phyloP scores from a whole-genome alignment of 2,797 vertebrate species.

The Gambusia yucatana region DNA sequence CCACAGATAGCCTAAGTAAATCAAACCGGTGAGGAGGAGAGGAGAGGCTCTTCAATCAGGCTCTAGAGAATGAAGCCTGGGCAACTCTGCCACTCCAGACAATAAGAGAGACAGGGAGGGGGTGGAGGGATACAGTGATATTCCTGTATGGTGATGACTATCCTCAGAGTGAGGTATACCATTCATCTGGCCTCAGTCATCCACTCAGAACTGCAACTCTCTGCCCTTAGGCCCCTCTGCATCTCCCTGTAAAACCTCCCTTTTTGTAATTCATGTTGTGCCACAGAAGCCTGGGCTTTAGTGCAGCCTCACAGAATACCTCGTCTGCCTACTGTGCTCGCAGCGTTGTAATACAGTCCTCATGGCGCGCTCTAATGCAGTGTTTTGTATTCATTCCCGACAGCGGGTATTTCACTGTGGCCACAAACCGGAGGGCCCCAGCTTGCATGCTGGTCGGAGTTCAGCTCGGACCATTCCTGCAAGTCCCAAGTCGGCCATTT shows the following conservation, averaged over 20 bases:
- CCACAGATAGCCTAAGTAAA: conserved; percentile 79
- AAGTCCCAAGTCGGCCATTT: conserved; percentile 63
- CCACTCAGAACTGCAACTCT: conserved; percentile 53
- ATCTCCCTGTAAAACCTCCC: conserved; percentile 58
- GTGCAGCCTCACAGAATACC: conserved; percentile 29
- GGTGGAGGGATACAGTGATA: conserved; percentile 55
- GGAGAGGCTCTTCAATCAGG: conserved; percentile 77
- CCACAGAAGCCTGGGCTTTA: conserved; percentile 51
- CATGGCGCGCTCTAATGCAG: conserved; percentile 54
- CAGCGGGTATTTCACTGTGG: conserved; percentile 50
- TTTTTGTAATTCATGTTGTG: conserved; percentile 68
- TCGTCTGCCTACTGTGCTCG: neutral
- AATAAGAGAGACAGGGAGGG: conserved; percentile 54
- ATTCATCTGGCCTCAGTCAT: conserved; percentile 62
- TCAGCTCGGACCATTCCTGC: conserved; percentile 53
- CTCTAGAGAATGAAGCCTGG: conserved; percentile 72
- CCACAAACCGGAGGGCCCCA: conserved; percentile 39
- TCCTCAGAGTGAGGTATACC: conserved; percentile 56
- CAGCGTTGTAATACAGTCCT: conserved; percentile 55
- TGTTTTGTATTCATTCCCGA: conserved; percentile 68
- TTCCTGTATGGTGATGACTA: conserved; percentile 72
- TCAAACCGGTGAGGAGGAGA: conserved; percentile 76
- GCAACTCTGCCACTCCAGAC: conserved; percentile 69
- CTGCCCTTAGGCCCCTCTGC: conserved; percentile 61
- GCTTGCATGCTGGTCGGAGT: conserved; percentile 58